Evolutionary conservation across 2,113 vertebrate species (phyloP).

Genomic region (Carettochelys insculpta): DNA sequence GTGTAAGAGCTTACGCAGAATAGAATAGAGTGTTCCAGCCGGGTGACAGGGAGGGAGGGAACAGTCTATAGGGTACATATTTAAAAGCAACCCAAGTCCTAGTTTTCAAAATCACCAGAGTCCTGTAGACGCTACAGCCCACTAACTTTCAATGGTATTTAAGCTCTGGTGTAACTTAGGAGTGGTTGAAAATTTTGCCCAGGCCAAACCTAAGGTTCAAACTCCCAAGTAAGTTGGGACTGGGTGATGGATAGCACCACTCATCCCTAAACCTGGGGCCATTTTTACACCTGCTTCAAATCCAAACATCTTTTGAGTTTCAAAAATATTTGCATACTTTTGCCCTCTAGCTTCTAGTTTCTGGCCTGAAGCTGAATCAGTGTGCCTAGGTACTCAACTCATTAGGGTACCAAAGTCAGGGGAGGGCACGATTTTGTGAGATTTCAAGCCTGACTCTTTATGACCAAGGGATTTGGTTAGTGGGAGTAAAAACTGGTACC

Average conservation of each 20-base stretch:
- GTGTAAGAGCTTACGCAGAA: not conserved
- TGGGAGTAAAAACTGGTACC: not conserved
- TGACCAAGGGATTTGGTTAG: not conserved
- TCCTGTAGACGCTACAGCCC: not conserved
- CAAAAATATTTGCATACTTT: too few relatives aligned
- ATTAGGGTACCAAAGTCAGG: not conserved
- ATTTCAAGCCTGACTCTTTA: not conserved
- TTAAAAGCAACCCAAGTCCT: not conserved
- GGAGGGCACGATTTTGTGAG: not conserved
- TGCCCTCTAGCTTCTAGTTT: not conserved
- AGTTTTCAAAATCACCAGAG: not conserved
- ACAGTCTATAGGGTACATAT: not conserved
- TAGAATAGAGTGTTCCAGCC: not conserved
- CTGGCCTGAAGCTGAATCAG: not conserved
- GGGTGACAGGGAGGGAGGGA: not conserved
- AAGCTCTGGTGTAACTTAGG: not conserved
- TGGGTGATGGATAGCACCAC: too few relatives aligned
- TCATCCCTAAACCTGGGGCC: too few relatives aligned
- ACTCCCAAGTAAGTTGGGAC: too few relatives aligned
- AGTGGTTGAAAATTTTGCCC: not conserved
- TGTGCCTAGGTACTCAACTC: not conserved
- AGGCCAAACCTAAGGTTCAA: too few relatives aligned
- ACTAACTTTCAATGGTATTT: not conserved
- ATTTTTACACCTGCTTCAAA: too few relatives aligned
- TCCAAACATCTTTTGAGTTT: too few relatives aligned